Evolutionary conservation across 1,140 invertebrate species (phyloP).

Genomic region (Matsumurasca onukii): DNA sequence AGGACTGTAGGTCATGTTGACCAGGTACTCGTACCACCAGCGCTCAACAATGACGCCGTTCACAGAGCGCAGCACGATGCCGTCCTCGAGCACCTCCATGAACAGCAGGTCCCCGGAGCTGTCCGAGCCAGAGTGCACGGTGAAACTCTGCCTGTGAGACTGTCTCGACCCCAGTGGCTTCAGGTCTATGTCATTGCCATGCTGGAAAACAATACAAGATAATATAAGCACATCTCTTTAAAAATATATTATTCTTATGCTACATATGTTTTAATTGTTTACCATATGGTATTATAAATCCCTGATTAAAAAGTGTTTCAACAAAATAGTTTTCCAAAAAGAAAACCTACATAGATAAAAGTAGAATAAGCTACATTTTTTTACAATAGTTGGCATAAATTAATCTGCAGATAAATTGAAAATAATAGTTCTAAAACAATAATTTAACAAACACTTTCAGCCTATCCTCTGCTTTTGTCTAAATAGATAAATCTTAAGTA

Average conservation of each 20-base stretch:
- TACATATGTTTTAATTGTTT: too few relatives aligned
- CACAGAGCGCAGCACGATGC: constrained; percentile 77
- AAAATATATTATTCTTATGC: too few relatives aligned
- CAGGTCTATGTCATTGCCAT: constrained; percentile 95
- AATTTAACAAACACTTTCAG: too few relatives aligned
- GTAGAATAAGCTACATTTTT: too few relatives aligned
- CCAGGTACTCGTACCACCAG: constrained; percentile 99
- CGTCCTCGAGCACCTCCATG: constrained; percentile 98
- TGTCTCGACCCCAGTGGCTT: constrained; percentile 89
- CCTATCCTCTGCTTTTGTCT: too few relatives aligned
- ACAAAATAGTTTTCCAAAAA: neutral
- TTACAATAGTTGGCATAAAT: too few relatives aligned
- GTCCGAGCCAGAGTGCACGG: constrained; percentile 92
- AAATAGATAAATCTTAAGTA: too few relatives aligned
- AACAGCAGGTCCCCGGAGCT: constrained; percentile 91
- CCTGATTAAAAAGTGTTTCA: neutral
- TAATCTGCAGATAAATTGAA: too few relatives aligned
- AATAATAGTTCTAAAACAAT: too few relatives aligned
- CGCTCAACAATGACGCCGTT: constrained; percentile 94
- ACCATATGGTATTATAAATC: too few relatives aligned
- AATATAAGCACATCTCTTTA: neutral
- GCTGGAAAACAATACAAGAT: constrained; percentile 54
- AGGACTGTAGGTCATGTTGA: constrained; percentile 99
- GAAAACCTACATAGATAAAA: too few relatives aligned
- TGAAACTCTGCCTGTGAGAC: constrained; percentile 96